Evolutionary conservation across 2,888 invertebrate species (phyloP).

Genomic region (Chironomus riparius): DNA sequence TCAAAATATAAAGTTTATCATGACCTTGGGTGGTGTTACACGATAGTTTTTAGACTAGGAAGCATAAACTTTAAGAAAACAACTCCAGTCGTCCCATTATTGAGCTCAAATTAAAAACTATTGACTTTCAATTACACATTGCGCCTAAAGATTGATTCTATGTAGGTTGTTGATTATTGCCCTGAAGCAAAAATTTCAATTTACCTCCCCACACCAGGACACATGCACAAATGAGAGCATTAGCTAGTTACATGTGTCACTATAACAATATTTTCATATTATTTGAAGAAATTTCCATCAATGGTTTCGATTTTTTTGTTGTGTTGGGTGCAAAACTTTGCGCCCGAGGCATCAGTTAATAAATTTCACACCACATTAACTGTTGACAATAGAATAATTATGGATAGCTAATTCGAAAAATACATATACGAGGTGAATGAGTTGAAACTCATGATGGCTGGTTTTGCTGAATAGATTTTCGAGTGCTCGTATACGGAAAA

Average conservation of each 20-base stretch:
- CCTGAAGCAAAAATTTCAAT: neutral
- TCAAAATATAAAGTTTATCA: too few relatives aligned
- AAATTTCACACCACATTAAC: constrained; percentile 28
- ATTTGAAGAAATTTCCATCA: neutral
- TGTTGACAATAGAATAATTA: constrained; percentile 27
- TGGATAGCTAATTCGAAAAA: constrained; percentile 28
- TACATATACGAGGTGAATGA: neutral
- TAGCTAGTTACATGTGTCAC: neutral
- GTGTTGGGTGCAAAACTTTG: neutral
- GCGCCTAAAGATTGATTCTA: too few relatives aligned
- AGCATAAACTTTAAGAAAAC: too few relatives aligned
- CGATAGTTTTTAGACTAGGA: too few relatives aligned
- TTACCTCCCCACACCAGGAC: neutral
- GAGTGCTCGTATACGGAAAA: neutral
- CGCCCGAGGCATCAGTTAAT: constrained; percentile 15
- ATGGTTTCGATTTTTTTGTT: neutral
- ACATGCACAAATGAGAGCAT: neutral
- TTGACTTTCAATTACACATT: too few relatives aligned
- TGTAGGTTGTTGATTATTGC: neutral
- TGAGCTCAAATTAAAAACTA: too few relatives aligned
- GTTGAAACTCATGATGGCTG: neutral
- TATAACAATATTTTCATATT: neutral
- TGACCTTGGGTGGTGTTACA: too few relatives aligned
- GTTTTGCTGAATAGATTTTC: neutral
- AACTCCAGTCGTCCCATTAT: too few relatives aligned